Percentiles rank a stretch among this genome's conserved stretches.
Conservation (phyloP, 2,797 vertebrate genomes). For the Myotis daubentonii region DNA sequence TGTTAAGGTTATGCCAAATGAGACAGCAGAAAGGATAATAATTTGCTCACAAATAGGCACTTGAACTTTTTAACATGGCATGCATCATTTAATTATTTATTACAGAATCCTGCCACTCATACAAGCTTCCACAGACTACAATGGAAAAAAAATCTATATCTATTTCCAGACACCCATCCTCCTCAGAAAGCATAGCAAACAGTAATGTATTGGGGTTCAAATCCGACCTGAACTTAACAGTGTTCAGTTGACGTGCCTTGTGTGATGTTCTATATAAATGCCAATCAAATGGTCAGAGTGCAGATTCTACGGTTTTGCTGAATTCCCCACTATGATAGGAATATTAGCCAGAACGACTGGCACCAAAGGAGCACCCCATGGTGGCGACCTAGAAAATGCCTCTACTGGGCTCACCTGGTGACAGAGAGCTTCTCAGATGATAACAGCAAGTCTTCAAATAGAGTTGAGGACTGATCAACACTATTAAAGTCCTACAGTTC, state of each 20-base stretch:
- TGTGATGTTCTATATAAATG: conserved; percentile 5
- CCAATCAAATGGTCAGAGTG: background rate
- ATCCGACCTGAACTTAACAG: conserved; percentile 23
- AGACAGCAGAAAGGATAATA: conserved; percentile 27
- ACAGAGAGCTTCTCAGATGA: conserved; percentile 19
- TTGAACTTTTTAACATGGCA: conserved; percentile 3
- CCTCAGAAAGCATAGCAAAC: background rate
- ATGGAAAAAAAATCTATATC: background rate
- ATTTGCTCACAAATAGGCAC: background rate
- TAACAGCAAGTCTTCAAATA: conserved; percentile 49
- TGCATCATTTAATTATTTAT: conserved; percentile 1
- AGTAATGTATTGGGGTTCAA: background rate
- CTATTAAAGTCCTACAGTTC: conserved; percentile 18
- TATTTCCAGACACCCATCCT: background rate
- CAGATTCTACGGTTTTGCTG: conserved; percentile 1
- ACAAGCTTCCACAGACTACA: background rate
- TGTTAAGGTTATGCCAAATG: conserved; percentile 32
- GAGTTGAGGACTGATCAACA: conserved; percentile 44
- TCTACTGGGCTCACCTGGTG: background rate
- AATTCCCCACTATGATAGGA: conserved; percentile 6
- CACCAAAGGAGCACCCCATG: background rate
- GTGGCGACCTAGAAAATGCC: conserved; percentile 50
- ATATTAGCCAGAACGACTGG: conserved; percentile 8
- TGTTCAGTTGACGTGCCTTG: background rate
- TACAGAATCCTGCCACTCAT: background rate